A percentile compares a stretch with the other conserved stretches of the same genome.
Evolutionary conservation across 35 echinoderm and acorn worm species (phyloP).

Genomic region (Chiridota heheva): DNA sequence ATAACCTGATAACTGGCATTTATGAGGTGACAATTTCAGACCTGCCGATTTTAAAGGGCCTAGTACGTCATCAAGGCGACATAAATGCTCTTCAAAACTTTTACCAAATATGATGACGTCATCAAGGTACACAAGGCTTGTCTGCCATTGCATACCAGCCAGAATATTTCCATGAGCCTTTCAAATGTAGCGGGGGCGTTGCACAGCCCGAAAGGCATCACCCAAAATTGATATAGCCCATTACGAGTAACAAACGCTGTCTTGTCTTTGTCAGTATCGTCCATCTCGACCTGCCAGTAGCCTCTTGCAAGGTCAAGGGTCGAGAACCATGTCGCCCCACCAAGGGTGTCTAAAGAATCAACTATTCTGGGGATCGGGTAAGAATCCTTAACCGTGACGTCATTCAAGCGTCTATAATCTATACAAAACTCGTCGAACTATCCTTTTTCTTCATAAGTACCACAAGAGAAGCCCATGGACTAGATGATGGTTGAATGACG

Average conservation of each 20-base stretch:
- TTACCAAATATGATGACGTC: constrained; percentile 48
- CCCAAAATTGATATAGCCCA: constrained; percentile 39
- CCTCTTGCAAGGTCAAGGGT: constrained; percentile 43
- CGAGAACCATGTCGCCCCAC: constrained; percentile 29
- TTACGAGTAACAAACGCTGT: constrained; percentile 31
- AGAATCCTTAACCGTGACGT: background rate
- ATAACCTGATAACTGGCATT: too few relatives aligned
- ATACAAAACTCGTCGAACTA: constrained; percentile 52
- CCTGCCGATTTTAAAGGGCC: background rate
- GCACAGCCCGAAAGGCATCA: constrained; percentile 67
- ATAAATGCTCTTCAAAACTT: constrained; percentile 32
- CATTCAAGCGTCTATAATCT: constrained; percentile 13
- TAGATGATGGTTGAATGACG: constrained; percentile 32
- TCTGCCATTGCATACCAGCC: constrained; percentile 16
- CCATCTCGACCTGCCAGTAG: constrained; percentile 62
- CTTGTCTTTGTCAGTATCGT: constrained; percentile 18
- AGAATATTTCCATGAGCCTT: too few relatives aligned
- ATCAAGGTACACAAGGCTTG: constrained; percentile 50
- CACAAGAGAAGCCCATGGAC: constrained; percentile 53
- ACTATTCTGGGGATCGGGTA: constrained; percentile 9
- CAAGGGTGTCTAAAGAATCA: background rate
- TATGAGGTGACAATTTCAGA: background rate
- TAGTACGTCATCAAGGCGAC: background rate
- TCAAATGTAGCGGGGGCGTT: constrained; percentile 53
- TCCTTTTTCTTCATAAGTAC: constrained; percentile 62